phyloP scores from a whole-genome alignment of 2,113 vertebrate genomes.

The Falco punctatus region DNA sequence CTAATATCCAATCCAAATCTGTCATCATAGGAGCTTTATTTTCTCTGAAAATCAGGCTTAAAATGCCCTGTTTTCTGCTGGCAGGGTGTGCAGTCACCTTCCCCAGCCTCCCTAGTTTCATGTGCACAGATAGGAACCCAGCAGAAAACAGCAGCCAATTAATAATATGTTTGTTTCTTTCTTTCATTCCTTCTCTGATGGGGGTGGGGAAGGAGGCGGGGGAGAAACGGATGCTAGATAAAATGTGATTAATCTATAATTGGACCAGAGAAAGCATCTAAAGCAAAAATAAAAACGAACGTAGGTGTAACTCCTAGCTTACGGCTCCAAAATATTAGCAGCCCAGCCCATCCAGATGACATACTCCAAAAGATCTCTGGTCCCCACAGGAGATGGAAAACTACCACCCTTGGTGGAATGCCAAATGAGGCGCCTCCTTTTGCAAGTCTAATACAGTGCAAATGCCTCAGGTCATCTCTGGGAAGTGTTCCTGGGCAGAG shows the following conservation, averaged over 20 bases:
- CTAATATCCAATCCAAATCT: no score
- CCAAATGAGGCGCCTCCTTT: background rate
- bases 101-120: background rate
- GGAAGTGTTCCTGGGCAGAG: background rate
- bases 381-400: background rate
- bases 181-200: background rate
- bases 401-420: background rate
- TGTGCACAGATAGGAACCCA: background rate
- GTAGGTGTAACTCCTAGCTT: constrained; percentile 56
- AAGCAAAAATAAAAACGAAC: constrained; percentile 53
- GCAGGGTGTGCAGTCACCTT: background rate
- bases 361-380: background rate
- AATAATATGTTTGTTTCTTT: background rate
- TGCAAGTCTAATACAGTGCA: fast-evolving
- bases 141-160: constrained; percentile 43
- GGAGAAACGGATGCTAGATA: constrained; percentile 16
- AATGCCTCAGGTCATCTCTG: fast-evolving
- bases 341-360: constrained; percentile 37
- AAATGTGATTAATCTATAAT: constrained; percentile 68
- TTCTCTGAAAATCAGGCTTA: background rate
- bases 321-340: constrained; percentile 40
- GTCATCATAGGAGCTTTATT: background rate
- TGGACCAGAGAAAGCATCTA: constrained; percentile 33
- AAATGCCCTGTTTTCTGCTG: background rate
- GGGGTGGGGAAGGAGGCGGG: constrained; percentile 26